Conservation (phyloP, 92 coral and sea anemone genomes). For the Siderastrea radians region DNA sequence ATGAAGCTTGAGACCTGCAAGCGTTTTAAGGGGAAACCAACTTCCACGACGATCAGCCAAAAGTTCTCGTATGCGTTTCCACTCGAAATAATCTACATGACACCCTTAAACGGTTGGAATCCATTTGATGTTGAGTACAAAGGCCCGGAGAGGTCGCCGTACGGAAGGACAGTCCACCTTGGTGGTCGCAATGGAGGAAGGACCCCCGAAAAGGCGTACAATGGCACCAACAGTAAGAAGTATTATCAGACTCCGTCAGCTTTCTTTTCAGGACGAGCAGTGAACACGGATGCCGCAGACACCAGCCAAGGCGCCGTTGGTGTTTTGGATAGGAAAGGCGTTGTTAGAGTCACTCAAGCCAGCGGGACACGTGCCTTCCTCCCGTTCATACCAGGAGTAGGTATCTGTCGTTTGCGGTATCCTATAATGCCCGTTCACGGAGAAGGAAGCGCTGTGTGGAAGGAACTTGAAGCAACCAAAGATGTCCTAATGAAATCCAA, state of each 20-base stretch:
- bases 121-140: slow-evolving; percentile 84
- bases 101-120: slow-evolving; percentile 85
- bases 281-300: slow-evolving; percentile 74
- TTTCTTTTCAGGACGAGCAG: slow-evolving; percentile 68
- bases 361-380: slow-evolving; percentile 85
- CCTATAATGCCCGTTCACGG: slow-evolving; percentile 93
- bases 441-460: slow-evolving; percentile 86
- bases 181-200: slow-evolving; percentile 65
- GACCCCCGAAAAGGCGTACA: slow-evolving; percentile 49
- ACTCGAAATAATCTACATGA: slow-evolving; percentile 81
- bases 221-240: slow-evolving; percentile 74
- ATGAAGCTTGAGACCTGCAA: slow-evolving; percentile 55
- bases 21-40: slow-evolving; percentile 10
- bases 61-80: slow-evolving; percentile 89
- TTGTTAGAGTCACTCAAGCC: slow-evolving; percentile 53
- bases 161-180: slow-evolving; percentile 68
- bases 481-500: slow-evolving; percentile 76
- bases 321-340: slow-evolving; percentile 71
- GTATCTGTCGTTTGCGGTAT: slow-evolving; percentile 78
- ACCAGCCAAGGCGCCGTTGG: slow-evolving; percentile 68
- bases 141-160: slow-evolving; percentile 39
- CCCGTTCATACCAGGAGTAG: slow-evolving; percentile 64
- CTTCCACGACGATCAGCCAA: slow-evolving; percentile 59
- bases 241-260: slow-evolving; percentile 68
- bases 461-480: slow-evolving; percentile 82